These are phyloP conservation scores for Synergus umbraculus DNA, from an alignment of 2,888 invertebrate genomes.

Conservation along the genomic window DNA sequence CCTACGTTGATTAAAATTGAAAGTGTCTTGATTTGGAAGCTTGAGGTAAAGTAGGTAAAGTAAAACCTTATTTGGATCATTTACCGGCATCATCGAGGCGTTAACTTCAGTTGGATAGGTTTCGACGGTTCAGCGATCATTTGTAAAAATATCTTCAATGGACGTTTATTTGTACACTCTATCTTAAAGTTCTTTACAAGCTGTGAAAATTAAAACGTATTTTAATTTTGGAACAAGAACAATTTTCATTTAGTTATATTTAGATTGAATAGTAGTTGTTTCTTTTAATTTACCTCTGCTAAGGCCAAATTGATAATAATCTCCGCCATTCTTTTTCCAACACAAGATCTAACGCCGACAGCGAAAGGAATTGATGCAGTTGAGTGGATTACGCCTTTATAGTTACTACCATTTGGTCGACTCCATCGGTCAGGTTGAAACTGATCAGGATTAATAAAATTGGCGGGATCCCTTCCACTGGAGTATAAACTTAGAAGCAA, in stretches of 20 bases:
- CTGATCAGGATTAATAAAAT: slow-evolving; percentile 84
- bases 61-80: not conserved
- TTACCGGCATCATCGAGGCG: slow-evolving; percentile 52
- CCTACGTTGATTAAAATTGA: not conserved
- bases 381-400: slow-evolving; percentile 79
- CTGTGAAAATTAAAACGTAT: slow-evolving; percentile 66
- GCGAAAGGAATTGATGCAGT: slow-evolving; percentile 90
- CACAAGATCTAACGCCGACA: slow-evolving; percentile 88
- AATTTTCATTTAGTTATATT: not conserved
- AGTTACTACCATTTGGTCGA: slow-evolving; percentile 78
- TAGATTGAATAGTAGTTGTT: slow-evolving; percentile 38
- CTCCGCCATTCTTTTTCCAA: slow-evolving; percentile 90
- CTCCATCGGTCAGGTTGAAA: slow-evolving; percentile 90
- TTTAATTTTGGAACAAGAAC: too few species aligned
- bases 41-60: not conserved
- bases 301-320: slow-evolving; percentile 85
- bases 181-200: slow-evolving; percentile 79
- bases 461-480: slow-evolving; percentile 85
- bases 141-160: slow-evolving; percentile 80
- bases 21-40: not conserved
- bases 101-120: slow-evolving; percentile 77
- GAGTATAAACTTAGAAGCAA: slow-evolving; percentile 91
- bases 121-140: slow-evolving; percentile 82
- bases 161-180: slow-evolving; percentile 78
- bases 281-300: slow-evolving; percentile 79